Conservation (phyloP, 2,888 invertebrate species). For the Phania funesta region DNA sequence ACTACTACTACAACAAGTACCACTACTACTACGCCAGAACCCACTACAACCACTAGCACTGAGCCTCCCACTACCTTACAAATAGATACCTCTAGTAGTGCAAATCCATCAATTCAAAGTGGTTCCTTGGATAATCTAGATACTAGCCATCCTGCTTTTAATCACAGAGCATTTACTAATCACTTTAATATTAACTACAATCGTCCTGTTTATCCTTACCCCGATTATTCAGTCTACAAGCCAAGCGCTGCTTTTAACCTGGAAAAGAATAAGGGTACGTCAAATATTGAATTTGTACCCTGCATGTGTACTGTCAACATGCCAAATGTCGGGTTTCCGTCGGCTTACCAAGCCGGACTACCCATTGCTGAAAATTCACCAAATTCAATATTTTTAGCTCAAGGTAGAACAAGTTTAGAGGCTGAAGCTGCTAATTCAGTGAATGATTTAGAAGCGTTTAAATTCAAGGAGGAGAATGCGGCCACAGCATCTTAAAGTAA, state of each 20-base stretch:
- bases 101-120: constrained; percentile 4
- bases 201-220: constrained; percentile 78
- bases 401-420: constrained; percentile 57
- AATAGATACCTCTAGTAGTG: constrained; percentile 12
- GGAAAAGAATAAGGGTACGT: not conserved
- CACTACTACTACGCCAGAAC: constrained; percentile 66
- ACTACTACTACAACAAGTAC: constrained; percentile 57
- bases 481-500: constrained; percentile 1
- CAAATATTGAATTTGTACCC: constrained; percentile 75
- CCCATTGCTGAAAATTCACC: constrained; percentile 46
- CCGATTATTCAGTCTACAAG: constrained; percentile 76
- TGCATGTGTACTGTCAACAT: constrained; percentile 78
- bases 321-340: constrained; percentile 58
- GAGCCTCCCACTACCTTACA: constrained; percentile 17
- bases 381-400: constrained; percentile 54
- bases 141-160: constrained; percentile 74
- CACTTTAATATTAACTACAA: constrained; percentile 73
- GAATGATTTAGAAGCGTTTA: constrained; percentile 26
- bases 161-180: constrained; percentile 72
- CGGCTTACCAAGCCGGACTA: constrained; percentile 40
- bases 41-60: constrained; percentile 51
- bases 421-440: constrained; percentile 1
- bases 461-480: not conserved
- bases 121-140: constrained; percentile 56
- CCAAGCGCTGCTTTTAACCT: not conserved